Percentiles rank a stretch among this genome's conserved stretches.
These are phyloP conservation scores for Capitulum mitella DNA, from an alignment of 2,888 invertebrate genomes.

Conservation along the genomic window DNA sequence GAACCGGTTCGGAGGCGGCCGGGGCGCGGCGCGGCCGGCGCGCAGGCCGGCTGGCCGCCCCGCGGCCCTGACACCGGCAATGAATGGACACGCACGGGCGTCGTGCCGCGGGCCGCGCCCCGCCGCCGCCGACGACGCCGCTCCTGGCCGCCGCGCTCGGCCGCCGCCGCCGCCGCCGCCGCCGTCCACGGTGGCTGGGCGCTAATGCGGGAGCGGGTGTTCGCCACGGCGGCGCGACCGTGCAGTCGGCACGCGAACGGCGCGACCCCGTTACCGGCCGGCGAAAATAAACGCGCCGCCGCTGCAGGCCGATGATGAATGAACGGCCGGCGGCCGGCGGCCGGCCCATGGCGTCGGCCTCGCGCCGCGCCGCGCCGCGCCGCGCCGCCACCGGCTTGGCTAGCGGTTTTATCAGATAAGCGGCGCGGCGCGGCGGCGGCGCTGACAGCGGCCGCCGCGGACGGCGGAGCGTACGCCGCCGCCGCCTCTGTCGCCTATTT, in stretches of 20 bases:
- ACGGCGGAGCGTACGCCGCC: no score
- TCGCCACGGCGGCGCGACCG: background rate
- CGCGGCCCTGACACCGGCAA: background rate
- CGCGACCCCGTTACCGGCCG: background rate
- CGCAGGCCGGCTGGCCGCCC: background rate
- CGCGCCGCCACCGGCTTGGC: background rate
- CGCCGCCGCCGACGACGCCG: background rate
- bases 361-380: background rate
- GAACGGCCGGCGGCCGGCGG: background rate
- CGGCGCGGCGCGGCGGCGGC: background rate
- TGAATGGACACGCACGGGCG: constrained; percentile 1
- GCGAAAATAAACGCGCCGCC: background rate
- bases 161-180: background rate
- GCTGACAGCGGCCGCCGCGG: background rate
- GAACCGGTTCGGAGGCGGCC: background rate
- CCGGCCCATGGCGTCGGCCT: background rate
- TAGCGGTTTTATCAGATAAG: constrained; percentile 10
- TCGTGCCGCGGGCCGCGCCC: background rate
- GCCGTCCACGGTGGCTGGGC: background rate
- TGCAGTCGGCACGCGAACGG: background rate
- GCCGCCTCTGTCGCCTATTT: background rate
- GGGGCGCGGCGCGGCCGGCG: background rate
- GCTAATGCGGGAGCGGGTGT: background rate
- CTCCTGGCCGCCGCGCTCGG: background rate
- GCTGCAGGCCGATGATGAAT: background rate